Conservation (phyloP, 2,888 invertebrate genomes). For the Itoplectis maculator region DNA sequence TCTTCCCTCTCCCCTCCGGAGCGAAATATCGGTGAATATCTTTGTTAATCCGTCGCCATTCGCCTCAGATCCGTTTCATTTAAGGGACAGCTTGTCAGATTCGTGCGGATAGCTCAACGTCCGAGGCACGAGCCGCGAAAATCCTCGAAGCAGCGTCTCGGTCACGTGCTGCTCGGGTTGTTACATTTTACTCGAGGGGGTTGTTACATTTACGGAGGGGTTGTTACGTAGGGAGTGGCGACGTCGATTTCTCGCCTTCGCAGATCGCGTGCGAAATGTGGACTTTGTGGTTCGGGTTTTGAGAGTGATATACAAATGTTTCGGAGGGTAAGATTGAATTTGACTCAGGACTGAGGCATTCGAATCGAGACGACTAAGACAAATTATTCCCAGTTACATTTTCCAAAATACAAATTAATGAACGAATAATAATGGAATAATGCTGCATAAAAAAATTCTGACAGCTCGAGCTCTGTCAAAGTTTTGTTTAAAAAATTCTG, state of each 20-base stretch:
- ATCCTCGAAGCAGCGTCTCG: slow-evolving; percentile 31
- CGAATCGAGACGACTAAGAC: too few species aligned
- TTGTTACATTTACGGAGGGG: not conserved
- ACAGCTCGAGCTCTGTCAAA: not conserved
- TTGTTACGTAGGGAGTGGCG: not conserved
- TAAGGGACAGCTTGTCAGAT: slow-evolving; percentile 49
- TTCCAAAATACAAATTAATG: too few species aligned
- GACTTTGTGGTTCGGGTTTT: too few species aligned
- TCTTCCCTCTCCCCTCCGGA: too few species aligned
- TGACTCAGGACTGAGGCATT: too few species aligned
- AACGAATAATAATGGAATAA: too few species aligned
- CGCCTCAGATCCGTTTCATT: slow-evolving; percentile 20
- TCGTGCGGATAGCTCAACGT: slow-evolving; percentile 15
- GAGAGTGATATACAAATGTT: too few species aligned
- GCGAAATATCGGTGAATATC: slow-evolving; percentile 27
- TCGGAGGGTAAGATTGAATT: too few species aligned
- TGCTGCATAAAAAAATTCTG: too few species aligned
- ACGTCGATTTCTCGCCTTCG: not conserved
- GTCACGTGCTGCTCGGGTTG: slow-evolving; percentile 20
- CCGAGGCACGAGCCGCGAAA: slow-evolving; percentile 5
- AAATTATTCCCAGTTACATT: too few species aligned
- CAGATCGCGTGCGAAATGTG: not conserved
- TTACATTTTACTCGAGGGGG: not conserved
- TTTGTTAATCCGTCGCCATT: slow-evolving; percentile 46
- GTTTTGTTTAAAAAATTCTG: not conserved